These are phyloP conservation scores for Xylota segnis DNA, from an alignment of 2,888 invertebrate species.

Conservation along the genomic window DNA sequence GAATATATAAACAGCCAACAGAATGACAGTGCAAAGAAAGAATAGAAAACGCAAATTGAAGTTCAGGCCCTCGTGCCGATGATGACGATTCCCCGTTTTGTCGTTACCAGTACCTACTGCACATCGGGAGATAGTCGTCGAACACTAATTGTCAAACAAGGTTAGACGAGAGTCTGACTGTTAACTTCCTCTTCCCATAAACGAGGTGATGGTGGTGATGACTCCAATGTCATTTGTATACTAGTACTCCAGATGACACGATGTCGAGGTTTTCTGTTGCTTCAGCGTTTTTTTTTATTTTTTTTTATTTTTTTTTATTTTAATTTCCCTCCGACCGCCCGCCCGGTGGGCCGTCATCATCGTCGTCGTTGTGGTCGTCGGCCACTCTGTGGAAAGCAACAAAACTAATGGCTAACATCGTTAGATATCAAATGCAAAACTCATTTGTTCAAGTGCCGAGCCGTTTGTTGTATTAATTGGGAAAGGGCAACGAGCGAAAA, in stretches of 20 bases:
- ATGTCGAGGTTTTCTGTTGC: conserved; percentile 61
- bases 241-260: conserved; percentile 62
- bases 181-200: conserved; percentile 39
- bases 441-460: conserved; percentile 71
- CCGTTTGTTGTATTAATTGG: conserved; percentile 74
- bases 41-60: conserved; percentile 71
- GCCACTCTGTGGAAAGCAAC: conserved; percentile 49
- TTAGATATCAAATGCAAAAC: conserved; percentile 75
- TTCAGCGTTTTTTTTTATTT: conserved; percentile 46
- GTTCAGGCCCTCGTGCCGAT: conserved; percentile 16
- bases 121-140: conserved; percentile 64
- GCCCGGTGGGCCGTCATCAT: background rate
- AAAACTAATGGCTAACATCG: conserved; percentile 73
- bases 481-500: conserved; percentile 69
- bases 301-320: too few species aligned
- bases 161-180: conserved; percentile 65
- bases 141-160: conserved; percentile 75
- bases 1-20: conserved; percentile 6
- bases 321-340: background rate
- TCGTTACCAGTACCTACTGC: conserved; percentile 57
- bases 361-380: too few species aligned
- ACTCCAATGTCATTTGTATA: conserved; percentile 58
- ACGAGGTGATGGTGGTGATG: conserved; percentile 44
- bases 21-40: conserved; percentile 46
- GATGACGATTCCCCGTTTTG: conserved; percentile 43